Base-by-base conservation (phyloP, 1,140 invertebrate genomes). In the Caenorhabditis remanei region DNA sequence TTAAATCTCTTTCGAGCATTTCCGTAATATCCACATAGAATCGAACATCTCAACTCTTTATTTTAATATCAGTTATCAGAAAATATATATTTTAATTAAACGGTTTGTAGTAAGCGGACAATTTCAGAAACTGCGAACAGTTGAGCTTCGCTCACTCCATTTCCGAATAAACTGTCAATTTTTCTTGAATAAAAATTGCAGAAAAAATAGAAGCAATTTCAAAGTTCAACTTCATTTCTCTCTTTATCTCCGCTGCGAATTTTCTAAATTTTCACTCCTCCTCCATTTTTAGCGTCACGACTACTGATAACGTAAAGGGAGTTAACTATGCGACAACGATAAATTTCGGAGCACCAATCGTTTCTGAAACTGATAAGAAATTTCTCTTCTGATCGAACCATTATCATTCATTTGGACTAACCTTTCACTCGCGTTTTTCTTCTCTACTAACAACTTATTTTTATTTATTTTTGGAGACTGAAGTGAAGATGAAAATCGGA, bases 251-350 rank as follows among this genome's bases (percentile, higher is more conserved):
- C 19, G 4, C 55, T n/a, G 19, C 4, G 9, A 53, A 53, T 53
- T 53, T 16, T 53, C 16, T 53, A 9, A 13, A 9, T 53, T 53
- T 16, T 4, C 50, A 53, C 16, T 16, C 9, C 50, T 53, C 9
- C 16, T 7, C 6, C 55, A 65, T 32, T 16, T 7, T 65, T 41
- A 65, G 61, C 65, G 7, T 24, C 43, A 16, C 6, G 46, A 16
- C 19, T 43, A 5, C 19, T 71, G 41, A 11, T 79, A n/a, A 79
- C 13, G 53, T 8, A 14, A 32, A 32, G n/a, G 5, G 40, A 50
- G 71, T 53, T 79, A 79, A 79, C 71, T 79, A 79, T 79, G 71
- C 46, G 71, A 24, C 46, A 46, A 6, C 46, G 46, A 79, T 79
- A 79, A 79, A 79, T 79, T 79, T 79, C 11, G 32, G 32, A 32